Evolutionary conservation across 2,113 vertebrate species (phyloP), one percentile per base, ranked within the genome.

Genomic region (Symphodus melops): DNA sequence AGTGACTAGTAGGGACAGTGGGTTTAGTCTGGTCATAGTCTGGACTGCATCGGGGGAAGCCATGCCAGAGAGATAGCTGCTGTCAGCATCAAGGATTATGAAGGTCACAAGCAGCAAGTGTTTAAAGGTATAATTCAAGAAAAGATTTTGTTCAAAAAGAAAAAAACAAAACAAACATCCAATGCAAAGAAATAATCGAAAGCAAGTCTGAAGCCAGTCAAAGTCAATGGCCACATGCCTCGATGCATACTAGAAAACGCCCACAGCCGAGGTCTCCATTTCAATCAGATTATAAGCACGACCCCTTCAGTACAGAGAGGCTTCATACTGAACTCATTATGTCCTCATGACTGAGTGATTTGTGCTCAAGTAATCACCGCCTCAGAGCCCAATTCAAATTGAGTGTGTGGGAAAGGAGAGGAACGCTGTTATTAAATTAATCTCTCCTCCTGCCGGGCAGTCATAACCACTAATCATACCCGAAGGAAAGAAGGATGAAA

Each of bases 391-490:
- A 78, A 85, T 85, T 87, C 84, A 84, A 80, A 91, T 83, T n/a
- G 79, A 89, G 88, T 82, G 86, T 77, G 84, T 87, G 83, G 70
- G 83, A 86, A 90, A 85, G 83, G 72, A 79, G 78, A 76, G 70
- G 72, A 79, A 81, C 72, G 84, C 59, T 82, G 84, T 81, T 82
- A 82, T 89, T 84, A 86, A 80, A 86, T 87, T 77, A 84, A 85
- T 86, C 75, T 87, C 72, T 88, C 72, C 82, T 83, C 95, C 94
- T 95, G 94, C 94, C 95, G 95, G 95, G 94, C 94, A 94, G 92
- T 90, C 92, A 94, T 93, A 95, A 94, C 91, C 92, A 92, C 91
- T 93, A 95, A 84, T 87, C 75, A 86, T 77, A 77, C 73, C 85
- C 88, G 77, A 80, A 91, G 82, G 82, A 85, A 83, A 86, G 88